Conservation (phyloP, 2,797 vertebrate species). For the Chaetodon trifasciatus region DNA sequence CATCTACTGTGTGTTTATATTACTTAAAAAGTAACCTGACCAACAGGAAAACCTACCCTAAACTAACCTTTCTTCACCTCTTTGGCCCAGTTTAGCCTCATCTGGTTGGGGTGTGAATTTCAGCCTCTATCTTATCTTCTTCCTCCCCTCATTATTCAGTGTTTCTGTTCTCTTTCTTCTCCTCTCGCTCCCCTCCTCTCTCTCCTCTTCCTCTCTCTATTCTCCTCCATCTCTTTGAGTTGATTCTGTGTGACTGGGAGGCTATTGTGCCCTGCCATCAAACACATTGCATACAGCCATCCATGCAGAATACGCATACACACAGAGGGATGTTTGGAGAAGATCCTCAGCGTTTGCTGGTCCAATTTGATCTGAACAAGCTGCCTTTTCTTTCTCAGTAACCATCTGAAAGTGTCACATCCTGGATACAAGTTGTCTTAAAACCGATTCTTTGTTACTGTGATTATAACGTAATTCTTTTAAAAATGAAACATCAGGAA, state of each 20-base stretch:
- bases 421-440: too few species aligned
- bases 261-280: constrained; percentile 72
- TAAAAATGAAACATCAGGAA: neutral
- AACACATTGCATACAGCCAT: constrained; percentile 74
- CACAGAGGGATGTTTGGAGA: constrained; percentile 59
- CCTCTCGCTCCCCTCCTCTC: constrained; percentile 6
- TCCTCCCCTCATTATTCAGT: constrained; percentile 41
- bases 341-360: constrained; percentile 35
- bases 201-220: constrained; percentile 49
- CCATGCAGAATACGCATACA: constrained; percentile 77
- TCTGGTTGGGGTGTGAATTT: constrained; percentile 24
- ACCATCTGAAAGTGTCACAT: neutral
- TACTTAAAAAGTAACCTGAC: neutral
- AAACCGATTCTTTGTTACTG: too few species aligned
- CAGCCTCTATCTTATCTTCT: constrained; percentile 6
- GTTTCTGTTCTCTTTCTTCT: constrained; percentile 21
- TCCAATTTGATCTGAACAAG: constrained; percentile 10
- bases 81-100: neutral
- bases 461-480: neutral
- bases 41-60: neutral
- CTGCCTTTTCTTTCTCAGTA: neutral
- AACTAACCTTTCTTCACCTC: neutral
- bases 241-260: constrained; percentile 72
- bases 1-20: neutral
- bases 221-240: constrained; percentile 71